These are phyloP conservation scores for Oriolus oriolus DNA, from an alignment of 2,113 vertebrate species.

Conservation along the genomic window DNA sequence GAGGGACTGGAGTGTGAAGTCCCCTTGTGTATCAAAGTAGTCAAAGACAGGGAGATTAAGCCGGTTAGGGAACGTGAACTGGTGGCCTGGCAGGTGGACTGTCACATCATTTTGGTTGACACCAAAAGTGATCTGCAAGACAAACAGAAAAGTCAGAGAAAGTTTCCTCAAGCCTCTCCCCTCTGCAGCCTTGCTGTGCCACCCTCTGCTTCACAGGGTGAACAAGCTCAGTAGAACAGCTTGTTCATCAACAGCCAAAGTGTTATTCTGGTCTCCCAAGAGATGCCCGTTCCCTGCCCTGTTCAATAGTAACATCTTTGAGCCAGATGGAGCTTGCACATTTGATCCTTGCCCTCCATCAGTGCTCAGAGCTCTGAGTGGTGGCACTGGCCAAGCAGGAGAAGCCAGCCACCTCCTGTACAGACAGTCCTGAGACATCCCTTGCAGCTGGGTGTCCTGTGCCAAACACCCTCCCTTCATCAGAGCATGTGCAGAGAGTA, in stretches of 20 bases:
- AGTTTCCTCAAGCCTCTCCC: neutral
- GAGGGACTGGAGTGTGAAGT: slow-evolving; percentile 64
- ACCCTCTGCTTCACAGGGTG: neutral
- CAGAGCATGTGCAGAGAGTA: neutral
- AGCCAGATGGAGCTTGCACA: neutral
- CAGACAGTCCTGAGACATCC: neutral
- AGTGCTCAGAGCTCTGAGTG: neutral
- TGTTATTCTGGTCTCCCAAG: neutral
- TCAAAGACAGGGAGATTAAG: slow-evolving; percentile 56
- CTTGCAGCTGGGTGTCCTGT: neutral
- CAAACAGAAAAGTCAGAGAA: neutral
- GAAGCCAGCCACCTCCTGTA: neutral
- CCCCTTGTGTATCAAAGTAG: slow-evolving; percentile 60
- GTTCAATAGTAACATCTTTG: neutral
- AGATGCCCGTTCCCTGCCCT: neutral
- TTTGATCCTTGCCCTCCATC: neutral
- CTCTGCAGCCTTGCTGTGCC: neutral
- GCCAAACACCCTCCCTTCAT: neutral
- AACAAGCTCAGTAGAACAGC: neutral
- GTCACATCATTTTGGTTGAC: slow-evolving; percentile 61
- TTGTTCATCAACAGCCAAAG: neutral
- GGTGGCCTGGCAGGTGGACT: slow-evolving; percentile 59
- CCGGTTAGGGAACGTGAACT: slow-evolving; percentile 73
- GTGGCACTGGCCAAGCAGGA: neutral
- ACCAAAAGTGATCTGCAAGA: slow-evolving; percentile 55